These are phyloP conservation scores for Amazona vittata DNA, from an alignment of 2,113 vertebrate species.

Conservation along the genomic window DNA sequence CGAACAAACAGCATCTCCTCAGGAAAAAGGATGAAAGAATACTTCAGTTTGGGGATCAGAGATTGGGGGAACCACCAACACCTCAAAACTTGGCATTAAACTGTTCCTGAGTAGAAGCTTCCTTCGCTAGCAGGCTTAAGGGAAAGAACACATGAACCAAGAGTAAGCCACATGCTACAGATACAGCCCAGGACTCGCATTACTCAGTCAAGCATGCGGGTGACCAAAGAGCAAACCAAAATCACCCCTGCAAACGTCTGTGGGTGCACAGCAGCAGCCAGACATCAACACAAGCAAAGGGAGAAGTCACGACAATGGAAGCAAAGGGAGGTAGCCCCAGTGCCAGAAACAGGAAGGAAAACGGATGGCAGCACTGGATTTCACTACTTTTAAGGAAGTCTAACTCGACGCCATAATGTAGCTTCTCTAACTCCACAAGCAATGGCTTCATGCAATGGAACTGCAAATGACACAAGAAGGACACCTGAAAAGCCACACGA, in stretches of 20 bases:
- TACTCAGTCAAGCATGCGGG: background rate
- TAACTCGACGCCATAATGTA: accelerated
- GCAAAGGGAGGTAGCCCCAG: background rate
- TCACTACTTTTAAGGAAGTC: background rate
- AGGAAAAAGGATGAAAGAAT: background rate
- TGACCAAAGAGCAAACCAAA: background rate
- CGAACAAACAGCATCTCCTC: background rate
- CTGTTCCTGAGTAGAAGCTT: background rate
- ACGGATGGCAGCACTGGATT: background rate
- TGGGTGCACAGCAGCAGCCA: background rate
- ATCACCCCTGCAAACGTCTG: background rate
- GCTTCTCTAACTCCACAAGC: background rate
- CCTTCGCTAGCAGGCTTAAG: background rate
- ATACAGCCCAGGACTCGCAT: background rate
- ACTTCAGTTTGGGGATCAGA: background rate
- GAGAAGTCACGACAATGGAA: background rate
- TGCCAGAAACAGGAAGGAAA: background rate
- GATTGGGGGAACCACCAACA: background rate
- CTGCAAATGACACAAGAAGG: background rate
- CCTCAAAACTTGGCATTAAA: background rate
- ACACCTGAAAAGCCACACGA: background rate
- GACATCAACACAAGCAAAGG: background rate
- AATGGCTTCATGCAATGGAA: background rate
- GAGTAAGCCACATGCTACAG: background rate
- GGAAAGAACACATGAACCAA: background rate